Evolutionary conservation across 2,797 vertebrate species (phyloP).

Genomic region (Avahi laniger): DNA sequence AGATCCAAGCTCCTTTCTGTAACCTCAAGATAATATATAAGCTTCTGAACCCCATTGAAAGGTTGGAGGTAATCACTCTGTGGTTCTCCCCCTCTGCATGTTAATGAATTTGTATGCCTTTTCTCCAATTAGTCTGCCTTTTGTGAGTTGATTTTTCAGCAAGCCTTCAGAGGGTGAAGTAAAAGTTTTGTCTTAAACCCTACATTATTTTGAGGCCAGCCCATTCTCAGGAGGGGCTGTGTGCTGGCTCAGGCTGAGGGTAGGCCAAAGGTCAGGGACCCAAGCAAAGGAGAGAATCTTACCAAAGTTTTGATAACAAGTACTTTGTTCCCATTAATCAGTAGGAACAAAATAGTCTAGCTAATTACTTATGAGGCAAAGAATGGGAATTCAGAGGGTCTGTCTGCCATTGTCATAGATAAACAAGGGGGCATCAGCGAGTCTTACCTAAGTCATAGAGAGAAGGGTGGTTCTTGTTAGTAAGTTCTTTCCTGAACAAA

Average conservation of each 20-base stretch:
- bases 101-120: neutral
- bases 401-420: neutral
- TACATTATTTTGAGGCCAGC: neutral
- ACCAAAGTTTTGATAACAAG: neutral
- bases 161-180: neutral
- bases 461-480: neutral
- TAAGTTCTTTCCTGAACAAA: neutral
- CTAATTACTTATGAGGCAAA: neutral
- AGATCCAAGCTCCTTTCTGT: neutral
- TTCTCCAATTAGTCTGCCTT: neutral
- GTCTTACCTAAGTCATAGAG: neutral
- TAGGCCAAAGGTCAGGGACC: neutral
- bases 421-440: neutral
- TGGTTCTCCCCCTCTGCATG: neutral
- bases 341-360: neutral
- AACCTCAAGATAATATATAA: neutral
- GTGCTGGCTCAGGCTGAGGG: neutral
- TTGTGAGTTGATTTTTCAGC: neutral
- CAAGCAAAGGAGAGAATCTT: neutral
- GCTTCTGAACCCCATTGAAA: neutral
- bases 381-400: neutral
- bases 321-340: neutral
- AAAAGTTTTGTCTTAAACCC: neutral
- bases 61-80: neutral
- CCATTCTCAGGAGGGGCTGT: neutral